These are phyloP conservation scores for Pica pica DNA, from an alignment of 2,113 vertebrate genomes.

Conservation along the genomic window DNA sequence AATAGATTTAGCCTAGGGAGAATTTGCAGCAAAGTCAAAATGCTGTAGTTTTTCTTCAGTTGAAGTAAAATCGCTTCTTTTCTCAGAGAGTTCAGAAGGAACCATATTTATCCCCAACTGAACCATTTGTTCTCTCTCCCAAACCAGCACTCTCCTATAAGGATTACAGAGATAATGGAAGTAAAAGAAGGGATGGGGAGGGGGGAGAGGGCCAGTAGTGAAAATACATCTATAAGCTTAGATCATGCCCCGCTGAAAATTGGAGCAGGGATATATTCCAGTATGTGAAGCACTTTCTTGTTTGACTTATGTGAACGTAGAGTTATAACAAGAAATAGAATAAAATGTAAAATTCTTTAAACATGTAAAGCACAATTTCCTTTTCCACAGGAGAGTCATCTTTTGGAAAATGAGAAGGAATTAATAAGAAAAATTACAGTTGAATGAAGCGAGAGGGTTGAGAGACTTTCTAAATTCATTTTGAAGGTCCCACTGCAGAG, in stretches of 20 bases:
- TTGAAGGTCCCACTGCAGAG: conserved; percentile 28
- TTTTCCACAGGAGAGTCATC: neutral
- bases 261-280: neutral
- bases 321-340: neutral
- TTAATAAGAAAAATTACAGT: conserved; percentile 34
- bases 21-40: neutral
- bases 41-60: neutral
- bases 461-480: neutral
- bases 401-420: conserved; percentile 31
- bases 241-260: neutral
- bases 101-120: neutral
- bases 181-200: neutral
- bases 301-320: neutral
- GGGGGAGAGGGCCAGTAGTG: neutral
- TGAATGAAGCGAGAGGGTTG: conserved; percentile 10
- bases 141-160: neutral
- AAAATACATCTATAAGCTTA: neutral
- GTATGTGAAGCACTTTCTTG: neutral
- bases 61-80: neutral
- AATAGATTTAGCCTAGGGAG: neutral
- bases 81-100: neutral
- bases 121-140: neutral
- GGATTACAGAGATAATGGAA: neutral
- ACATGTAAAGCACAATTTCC: conserved; percentile 5
- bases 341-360: conserved; percentile 39